Percentiles rank a stretch among this genome's conserved stretches.
These are phyloP conservation scores for Dromiciops gliroides DNA, from an alignment of 2,113 vertebrate species.

Conservation along the genomic window DNA sequence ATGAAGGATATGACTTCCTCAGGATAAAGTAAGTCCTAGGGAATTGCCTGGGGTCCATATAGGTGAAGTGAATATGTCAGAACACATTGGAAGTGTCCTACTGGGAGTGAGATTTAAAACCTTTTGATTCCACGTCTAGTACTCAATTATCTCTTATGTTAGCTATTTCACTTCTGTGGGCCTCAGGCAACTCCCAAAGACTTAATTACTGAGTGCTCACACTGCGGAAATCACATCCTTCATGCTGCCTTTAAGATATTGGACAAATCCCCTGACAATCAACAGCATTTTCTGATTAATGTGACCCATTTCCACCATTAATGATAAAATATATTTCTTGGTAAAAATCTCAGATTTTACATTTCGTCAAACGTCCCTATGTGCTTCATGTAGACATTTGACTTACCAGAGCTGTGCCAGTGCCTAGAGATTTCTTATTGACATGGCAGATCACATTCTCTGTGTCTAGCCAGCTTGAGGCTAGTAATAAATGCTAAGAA, in stretches of 20 bases:
- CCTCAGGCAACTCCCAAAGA: neutral
- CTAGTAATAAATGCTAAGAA: neutral
- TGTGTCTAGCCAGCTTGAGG: neutral
- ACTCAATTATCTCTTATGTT: neutral
- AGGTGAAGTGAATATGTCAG: neutral
- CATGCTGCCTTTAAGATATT: neutral
- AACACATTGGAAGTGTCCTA: neutral
- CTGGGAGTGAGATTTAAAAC: neutral
- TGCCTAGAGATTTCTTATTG: neutral
- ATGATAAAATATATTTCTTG: neutral
- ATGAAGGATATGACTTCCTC: neutral
- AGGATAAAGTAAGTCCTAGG: neutral
- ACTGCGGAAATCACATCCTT: neutral
- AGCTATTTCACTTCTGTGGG: neutral
- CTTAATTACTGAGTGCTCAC: neutral
- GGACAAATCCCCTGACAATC: neutral
- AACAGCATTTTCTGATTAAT: neutral
- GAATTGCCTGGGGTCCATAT: neutral
- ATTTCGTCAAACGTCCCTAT: neutral
- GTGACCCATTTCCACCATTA: neutral
- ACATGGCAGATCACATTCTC: neutral
- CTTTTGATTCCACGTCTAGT: neutral
- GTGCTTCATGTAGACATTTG: neutral
- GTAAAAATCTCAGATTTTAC: neutral
- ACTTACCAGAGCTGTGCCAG: neutral